Evolutionary conservation across 2,888 invertebrate genomes (phyloP).

Genomic region (Spisula subtruncata): DNA sequence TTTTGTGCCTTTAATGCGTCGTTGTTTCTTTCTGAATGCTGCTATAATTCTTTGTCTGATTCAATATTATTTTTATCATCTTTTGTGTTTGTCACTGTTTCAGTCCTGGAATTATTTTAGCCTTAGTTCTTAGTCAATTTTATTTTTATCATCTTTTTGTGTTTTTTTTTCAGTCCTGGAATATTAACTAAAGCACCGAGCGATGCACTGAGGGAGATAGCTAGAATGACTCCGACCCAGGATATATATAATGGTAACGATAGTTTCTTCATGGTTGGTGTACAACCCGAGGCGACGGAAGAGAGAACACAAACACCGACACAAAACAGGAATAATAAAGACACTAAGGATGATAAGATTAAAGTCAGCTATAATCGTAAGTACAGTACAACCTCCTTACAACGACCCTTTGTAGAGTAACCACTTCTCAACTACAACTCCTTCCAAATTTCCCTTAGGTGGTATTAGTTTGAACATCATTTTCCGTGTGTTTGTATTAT

Average conservation of each 20-base stretch:
- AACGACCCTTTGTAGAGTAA: no score
- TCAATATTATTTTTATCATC: neutral
- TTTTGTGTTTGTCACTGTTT: neutral
- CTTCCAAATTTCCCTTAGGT: no score
- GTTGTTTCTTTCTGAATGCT: neutral
- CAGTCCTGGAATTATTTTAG: slow-evolving; percentile 78
- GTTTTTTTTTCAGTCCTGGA: slow-evolving; percentile 69
- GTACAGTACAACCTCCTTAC: no score
- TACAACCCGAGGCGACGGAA: slow-evolving; percentile 69
- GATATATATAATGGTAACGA: slow-evolving; percentile 75
- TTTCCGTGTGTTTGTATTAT: no score
- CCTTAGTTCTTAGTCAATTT: no score
- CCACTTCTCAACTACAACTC: no score
- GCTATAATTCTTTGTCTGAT: no score
- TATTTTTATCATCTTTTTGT: neutral
- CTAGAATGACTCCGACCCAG: slow-evolving; percentile 69
- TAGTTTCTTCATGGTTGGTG: slow-evolving; percentile 83
- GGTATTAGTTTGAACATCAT: no score
- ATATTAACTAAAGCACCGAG: slow-evolving; percentile 83
- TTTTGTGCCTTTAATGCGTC: no score
- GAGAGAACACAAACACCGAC: slow-evolving; percentile 78
- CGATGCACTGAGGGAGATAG: slow-evolving; percentile 77
- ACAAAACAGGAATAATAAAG: slow-evolving; percentile 56
- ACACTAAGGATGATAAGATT: slow-evolving; percentile 67
- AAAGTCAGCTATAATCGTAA: slow-evolving; percentile 84